Evolutionary conservation across 2,888 invertebrate species (phyloP).

Genomic region (Apodemia mormo): DNA sequence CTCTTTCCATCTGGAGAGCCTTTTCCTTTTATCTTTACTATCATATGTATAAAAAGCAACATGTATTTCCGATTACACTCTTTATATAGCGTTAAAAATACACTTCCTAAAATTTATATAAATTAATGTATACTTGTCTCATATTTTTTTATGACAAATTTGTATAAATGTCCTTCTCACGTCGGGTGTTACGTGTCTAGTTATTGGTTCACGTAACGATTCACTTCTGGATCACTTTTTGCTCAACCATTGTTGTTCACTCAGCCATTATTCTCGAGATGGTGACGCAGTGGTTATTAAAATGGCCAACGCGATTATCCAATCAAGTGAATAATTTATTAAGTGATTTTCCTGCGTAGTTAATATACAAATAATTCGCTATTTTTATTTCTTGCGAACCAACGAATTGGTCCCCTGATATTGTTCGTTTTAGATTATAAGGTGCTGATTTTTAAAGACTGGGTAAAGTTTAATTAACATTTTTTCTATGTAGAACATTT

Average conservation of each 20-base stretch:
- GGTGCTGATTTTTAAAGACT: too few species aligned
- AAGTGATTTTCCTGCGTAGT: not conserved
- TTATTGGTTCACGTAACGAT: slow-evolving; percentile 34
- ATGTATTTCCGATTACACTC: too few species aligned
- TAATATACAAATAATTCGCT: not conserved
- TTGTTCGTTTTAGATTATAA: too few species aligned
- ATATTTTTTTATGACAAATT: not conserved
- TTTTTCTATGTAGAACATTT: too few species aligned
- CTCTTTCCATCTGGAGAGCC: too few species aligned
- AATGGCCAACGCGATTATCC: slow-evolving; percentile 4
- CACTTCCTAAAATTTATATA: too few species aligned
- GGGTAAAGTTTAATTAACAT: too few species aligned
- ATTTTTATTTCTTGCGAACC: too few species aligned
- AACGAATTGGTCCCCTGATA: too few species aligned
- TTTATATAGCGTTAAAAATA: too few species aligned
- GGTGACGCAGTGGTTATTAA: slow-evolving; percentile 7
- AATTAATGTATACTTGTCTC: not conserved
- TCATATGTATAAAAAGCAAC: too few species aligned
- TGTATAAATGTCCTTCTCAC: slow-evolving; percentile 34
- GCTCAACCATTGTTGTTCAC: slow-evolving; percentile 3
- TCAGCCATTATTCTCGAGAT: not conserved
- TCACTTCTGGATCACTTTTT: slow-evolving; percentile 29
- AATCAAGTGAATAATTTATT: slow-evolving; percentile 1
- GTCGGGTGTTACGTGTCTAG: slow-evolving; percentile 33
- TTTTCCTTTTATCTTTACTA: too few species aligned